Evolutionary conservation across 35 echinoderm and acorn worm genomes (phyloP).

Genomic region (Nesometra sesokonis): DNA sequence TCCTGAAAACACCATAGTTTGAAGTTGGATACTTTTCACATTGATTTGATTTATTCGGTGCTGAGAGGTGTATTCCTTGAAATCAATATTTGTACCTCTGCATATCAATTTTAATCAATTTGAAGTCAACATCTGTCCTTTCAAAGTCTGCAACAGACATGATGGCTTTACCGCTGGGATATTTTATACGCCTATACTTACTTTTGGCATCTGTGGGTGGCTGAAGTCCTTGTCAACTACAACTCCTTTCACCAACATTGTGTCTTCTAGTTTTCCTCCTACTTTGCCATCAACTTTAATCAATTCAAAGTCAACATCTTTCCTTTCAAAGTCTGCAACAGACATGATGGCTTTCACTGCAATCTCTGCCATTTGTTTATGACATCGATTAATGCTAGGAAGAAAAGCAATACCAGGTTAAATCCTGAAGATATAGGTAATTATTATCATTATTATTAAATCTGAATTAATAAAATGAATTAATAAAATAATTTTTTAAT

Average conservation of each 20-base stretch:
- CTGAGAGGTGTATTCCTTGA: no score
- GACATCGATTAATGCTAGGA: conserved; percentile 74
- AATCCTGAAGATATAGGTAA: no score
- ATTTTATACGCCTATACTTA: no score
- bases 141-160: conserved; percentile 87
- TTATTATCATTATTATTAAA: no score
- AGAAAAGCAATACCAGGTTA: no score
- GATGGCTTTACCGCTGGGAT: no score
- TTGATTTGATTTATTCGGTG: no score
- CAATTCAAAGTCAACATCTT: conserved; percentile 94
- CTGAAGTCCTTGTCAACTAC: conserved; percentile 98
- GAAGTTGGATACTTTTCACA: no score
- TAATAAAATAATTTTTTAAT: no score
- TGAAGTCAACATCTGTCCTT: conserved; percentile 87
- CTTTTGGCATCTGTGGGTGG: conserved; percentile 99
- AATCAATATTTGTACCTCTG: no score
- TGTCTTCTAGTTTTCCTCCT: conserved; percentile 84
- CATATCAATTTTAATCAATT: conserved; percentile 94
- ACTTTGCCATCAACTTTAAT: conserved; percentile 98
- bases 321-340: conserved; percentile 76
- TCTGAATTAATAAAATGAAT: no score
- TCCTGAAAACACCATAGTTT: no score
- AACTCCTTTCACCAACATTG: conserved; percentile 93
- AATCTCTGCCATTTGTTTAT: conserved; percentile 89
- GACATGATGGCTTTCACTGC: conserved; percentile 92